These are phyloP conservation scores for Cladorhizidae sp. DNA, from an alignment of 37 sponge, comb jelly and placozoan species.

Conservation along the genomic window DNA sequence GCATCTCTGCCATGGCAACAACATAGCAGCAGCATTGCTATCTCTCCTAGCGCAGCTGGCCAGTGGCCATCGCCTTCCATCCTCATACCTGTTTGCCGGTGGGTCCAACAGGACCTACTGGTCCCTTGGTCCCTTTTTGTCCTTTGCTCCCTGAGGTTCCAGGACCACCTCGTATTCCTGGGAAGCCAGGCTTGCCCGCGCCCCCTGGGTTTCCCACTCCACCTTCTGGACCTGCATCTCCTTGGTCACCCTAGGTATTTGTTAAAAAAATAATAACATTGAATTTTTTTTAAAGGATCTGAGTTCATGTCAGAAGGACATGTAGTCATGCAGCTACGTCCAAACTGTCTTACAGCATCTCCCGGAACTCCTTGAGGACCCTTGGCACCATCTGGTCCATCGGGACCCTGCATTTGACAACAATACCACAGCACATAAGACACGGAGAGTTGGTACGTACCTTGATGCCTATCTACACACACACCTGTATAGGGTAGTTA, in stretches of 20 bases:
- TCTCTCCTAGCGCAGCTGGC: not conserved
- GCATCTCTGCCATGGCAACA: too few species aligned
- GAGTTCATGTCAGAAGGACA: not conserved
- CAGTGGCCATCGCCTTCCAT: not conserved
- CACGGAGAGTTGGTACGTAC: not conserved
- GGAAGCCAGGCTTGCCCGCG: slow-evolving; percentile 25
- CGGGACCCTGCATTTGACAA: slow-evolving; percentile 4
- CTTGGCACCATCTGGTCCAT: slow-evolving; percentile 27
- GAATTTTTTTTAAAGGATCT: too few species aligned
- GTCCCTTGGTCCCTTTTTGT: slow-evolving; percentile 24
- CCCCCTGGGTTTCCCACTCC: slow-evolving; percentile 48
- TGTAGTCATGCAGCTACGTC: too few species aligned
- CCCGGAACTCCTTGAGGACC: slow-evolving; percentile 42
- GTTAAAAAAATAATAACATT: too few species aligned
- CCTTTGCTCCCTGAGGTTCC: slow-evolving; percentile 25
- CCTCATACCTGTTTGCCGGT: slow-evolving; percentile 35
- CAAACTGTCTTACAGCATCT: slow-evolving; percentile 36
- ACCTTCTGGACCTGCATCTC: slow-evolving; percentile 52
- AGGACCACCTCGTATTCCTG: slow-evolving; percentile 21
- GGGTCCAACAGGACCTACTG: slow-evolving; percentile 41
- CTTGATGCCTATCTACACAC: not conserved
- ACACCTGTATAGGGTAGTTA: not conserved
- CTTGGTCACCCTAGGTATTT: slow-evolving; percentile 4
- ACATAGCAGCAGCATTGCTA: not conserved
- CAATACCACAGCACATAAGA: not conserved